Percentiles rank a stretch among this genome's conserved stretches.
These are phyloP conservation scores for Bombus superbus DNA, from an alignment of 1,140 invertebrate species.

Conservation along the genomic window DNA sequence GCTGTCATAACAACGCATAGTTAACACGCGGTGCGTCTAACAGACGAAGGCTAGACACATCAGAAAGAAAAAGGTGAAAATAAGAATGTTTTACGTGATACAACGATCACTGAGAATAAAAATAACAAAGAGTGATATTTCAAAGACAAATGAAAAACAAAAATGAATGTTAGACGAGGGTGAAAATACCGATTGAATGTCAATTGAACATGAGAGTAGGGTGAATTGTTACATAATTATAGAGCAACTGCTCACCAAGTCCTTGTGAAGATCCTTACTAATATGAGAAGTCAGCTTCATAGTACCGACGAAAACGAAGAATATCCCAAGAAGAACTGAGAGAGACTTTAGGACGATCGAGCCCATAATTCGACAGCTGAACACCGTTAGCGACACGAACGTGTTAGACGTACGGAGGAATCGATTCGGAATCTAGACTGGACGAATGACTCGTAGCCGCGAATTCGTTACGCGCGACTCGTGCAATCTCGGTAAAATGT, in stretches of 20 bases:
- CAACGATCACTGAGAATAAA: not conserved
- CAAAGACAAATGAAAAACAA: not conserved
- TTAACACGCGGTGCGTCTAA: not conserved
- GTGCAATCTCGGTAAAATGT: conserved; percentile 19
- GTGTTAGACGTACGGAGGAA: conserved; percentile 37
- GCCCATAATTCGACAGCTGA: conserved; percentile 79
- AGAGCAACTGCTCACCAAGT: conserved; percentile 90
- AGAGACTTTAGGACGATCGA: conserved; percentile 95
- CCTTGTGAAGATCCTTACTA: conserved; percentile 97
- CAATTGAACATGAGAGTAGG: not conserved
- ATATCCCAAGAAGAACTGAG: conserved; percentile 95
- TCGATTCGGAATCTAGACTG: conserved; percentile 49
- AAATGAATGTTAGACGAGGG: not conserved
- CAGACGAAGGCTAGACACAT: not conserved
- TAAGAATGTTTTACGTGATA: not conserved
- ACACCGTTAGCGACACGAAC: conserved; percentile 23
- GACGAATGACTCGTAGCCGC: conserved; percentile 37
- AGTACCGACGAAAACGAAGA: conserved; percentile 97
- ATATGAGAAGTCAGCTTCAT: conserved; percentile 96
- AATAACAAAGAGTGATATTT: not conserved
- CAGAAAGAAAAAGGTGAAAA: not conserved
- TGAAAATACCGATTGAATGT: not conserved
- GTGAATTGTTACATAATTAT: conserved; percentile 44
- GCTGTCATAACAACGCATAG: conserved; percentile 7
- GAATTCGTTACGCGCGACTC: conserved; percentile 36